Conservation (phyloP, 1,140 invertebrate genomes). For the Brachystomella parvula region DNA sequence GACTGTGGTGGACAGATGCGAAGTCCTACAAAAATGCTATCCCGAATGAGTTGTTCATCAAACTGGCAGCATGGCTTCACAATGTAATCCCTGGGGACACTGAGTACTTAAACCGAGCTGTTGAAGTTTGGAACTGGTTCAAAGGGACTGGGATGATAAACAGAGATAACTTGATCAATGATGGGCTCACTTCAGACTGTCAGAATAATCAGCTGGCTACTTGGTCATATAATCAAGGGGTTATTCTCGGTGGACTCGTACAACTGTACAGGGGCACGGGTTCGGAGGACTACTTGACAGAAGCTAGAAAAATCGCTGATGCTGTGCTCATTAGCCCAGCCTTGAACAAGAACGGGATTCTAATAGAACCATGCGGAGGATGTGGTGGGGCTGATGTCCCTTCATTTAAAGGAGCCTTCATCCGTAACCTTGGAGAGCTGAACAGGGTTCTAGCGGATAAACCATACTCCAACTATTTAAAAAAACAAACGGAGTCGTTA, state of each 20-base stretch:
- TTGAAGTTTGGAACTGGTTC: conserved; percentile 35
- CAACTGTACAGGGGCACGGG: conserved; percentile 24
- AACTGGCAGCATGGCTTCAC: conserved; percentile 31
- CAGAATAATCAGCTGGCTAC: conserved; percentile 30
- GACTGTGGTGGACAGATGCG: conserved; percentile 27
- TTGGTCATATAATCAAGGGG: conserved; percentile 36
- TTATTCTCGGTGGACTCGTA: conserved; percentile 32
- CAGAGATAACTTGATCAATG: conserved; percentile 31
- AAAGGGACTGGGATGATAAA: conserved; percentile 32
- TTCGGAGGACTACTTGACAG: conserved; percentile 2
- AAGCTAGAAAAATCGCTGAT: conserved; percentile 27
- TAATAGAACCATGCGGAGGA: conserved; percentile 6
- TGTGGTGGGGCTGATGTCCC: conserved; percentile 22
- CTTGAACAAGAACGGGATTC: conserved; percentile 21
- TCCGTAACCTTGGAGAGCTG: conserved; percentile 32
- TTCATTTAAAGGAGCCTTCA: conserved; percentile 30
- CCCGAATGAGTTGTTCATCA: conserved; percentile 36
- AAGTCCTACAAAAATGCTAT: conserved; percentile 32
- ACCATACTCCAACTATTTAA: conserved; percentile 24
- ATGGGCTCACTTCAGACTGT: conserved; percentile 30
- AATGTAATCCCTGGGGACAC: conserved; percentile 36
- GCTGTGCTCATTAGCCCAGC: conserved; percentile 16
- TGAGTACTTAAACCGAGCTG: conserved; percentile 27
- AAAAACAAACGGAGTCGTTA: conserved; percentile 14
- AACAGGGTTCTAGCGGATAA: conserved; percentile 19